Percentiles rank a stretch among this genome's conserved stretches.
These are phyloP conservation scores for Neoitamus cyanurus DNA, from an alignment of 2,888 invertebrate genomes.

Conservation along the genomic window DNA sequence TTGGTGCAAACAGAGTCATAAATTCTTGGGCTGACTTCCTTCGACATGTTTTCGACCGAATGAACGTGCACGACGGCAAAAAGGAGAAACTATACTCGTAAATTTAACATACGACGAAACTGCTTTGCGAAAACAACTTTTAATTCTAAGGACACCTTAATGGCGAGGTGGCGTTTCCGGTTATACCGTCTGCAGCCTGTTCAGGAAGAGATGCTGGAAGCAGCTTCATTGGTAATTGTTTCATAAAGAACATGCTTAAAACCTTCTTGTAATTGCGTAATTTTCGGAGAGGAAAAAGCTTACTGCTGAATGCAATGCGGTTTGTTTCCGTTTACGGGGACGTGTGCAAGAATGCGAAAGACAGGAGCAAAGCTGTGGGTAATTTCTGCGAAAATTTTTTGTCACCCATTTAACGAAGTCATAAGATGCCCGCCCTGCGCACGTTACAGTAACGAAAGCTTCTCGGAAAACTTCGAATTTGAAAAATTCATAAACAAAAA, in stretches of 20 bases:
- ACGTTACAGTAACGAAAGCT: slow-evolving; percentile 1
- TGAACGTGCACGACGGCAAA: slow-evolving; percentile 6
- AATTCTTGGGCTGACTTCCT: slow-evolving; percentile 55
- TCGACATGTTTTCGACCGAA: slow-evolving; percentile 52
- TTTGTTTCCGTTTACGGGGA: not conserved
- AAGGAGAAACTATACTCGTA: slow-evolving; percentile 24
- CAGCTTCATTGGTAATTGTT: not conserved
- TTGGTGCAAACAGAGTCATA: slow-evolving; percentile 57
- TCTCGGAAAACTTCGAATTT: slow-evolving; percentile 20
- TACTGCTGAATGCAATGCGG: not conserved
- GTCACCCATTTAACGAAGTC: slow-evolving; percentile 40
- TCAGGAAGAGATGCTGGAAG: not conserved
- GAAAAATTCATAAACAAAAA: slow-evolving; percentile 41
- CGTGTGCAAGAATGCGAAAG: not conserved
- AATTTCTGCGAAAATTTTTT: slow-evolving; percentile 31
- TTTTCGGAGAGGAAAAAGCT: not conserved
- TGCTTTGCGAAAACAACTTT: slow-evolving; percentile 21
- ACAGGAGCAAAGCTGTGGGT: not conserved
- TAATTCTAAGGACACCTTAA: slow-evolving; percentile 30
- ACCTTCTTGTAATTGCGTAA: not conserved
- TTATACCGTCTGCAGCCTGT: not conserved
- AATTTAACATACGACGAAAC: slow-evolving; percentile 20
- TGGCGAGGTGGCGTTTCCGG: not conserved
- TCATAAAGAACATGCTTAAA: not conserved
- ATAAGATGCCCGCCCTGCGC: not conserved